These are phyloP conservation scores for Ormyrus thymus DNA, from an alignment of 2,888 invertebrate genomes.

Conservation along the genomic window DNA sequence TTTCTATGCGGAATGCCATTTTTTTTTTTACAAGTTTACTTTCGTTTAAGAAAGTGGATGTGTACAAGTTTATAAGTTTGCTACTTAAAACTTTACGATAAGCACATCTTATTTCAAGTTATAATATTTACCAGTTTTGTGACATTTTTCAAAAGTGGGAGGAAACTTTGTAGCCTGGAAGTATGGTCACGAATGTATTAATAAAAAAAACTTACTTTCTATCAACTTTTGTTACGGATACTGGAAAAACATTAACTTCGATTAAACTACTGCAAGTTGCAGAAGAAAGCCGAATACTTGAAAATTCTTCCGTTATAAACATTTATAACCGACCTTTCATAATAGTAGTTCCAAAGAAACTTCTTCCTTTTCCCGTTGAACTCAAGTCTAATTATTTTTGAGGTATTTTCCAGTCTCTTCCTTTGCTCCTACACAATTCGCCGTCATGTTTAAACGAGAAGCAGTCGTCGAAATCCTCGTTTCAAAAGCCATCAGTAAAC, in stretches of 20 bases:
- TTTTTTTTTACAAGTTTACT: too few species aligned
- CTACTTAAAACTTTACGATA: slow-evolving; percentile 26
- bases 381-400: too few species aligned
- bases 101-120: neutral
- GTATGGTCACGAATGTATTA: neutral
- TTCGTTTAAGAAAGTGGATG: too few species aligned
- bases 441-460: neutral
- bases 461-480: neutral
- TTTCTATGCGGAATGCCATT: too few species aligned
- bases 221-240: neutral
- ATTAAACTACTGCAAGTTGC: neutral
- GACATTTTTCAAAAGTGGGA: slow-evolving; percentile 18
- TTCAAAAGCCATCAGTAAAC: slow-evolving; percentile 28
- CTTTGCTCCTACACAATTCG: neutral
- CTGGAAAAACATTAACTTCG: neutral
- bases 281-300: too few species aligned
- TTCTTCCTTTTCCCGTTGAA: neutral
- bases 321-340: neutral
- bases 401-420: neutral
- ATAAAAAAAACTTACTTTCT: neutral
- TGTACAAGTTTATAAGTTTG: neutral
- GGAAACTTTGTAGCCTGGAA: slow-evolving; percentile 3
- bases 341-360: neutral
- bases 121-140: slow-evolving; percentile 15
- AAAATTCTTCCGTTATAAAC: neutral